Percentiles rank a stretch among this genome's conserved stretches.
These are phyloP conservation scores for Dicrostonyx torquatus DNA, from an alignment of 2,797 vertebrate genomes.

Conservation along the genomic window DNA sequence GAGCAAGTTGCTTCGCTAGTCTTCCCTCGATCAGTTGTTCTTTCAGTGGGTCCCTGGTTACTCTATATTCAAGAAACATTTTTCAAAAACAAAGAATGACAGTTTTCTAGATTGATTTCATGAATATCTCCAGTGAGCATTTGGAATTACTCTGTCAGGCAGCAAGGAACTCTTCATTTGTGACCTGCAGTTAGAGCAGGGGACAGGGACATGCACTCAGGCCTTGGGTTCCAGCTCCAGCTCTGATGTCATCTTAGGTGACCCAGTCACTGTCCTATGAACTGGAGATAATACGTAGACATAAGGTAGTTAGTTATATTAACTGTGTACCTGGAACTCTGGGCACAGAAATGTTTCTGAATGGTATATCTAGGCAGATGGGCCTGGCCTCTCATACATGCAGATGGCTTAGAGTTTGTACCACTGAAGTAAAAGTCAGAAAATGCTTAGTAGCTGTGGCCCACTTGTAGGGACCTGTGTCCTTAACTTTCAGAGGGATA, in stretches of 20 bases:
- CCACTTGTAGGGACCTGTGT: background rate
- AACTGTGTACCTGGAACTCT: background rate
- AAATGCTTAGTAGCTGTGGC: background rate
- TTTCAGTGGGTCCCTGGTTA: conserved; percentile 10
- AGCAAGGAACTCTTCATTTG: background rate
- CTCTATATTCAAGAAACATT: conserved; percentile 32
- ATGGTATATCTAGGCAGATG: background rate
- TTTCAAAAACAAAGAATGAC: background rate
- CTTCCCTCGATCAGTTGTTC: background rate
- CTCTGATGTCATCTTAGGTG: background rate
- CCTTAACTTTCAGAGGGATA: background rate
- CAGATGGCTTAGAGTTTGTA: background rate
- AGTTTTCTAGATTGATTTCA: conserved; percentile 30
- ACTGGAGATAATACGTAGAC: background rate
- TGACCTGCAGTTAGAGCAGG: background rate
- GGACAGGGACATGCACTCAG: background rate
- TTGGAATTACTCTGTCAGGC: background rate
- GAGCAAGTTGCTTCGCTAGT: background rate
- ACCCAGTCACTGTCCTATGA: background rate
- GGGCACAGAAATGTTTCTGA: background rate
- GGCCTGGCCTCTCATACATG: background rate
- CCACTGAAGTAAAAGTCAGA: background rate
- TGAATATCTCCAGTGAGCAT: conserved; percentile 13
- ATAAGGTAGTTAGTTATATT: background rate
- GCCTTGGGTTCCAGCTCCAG: background rate